Base-by-base conservation (phyloP, 2,113 vertebrate genomes). In the pig (Sus scrofa) region DNA sequence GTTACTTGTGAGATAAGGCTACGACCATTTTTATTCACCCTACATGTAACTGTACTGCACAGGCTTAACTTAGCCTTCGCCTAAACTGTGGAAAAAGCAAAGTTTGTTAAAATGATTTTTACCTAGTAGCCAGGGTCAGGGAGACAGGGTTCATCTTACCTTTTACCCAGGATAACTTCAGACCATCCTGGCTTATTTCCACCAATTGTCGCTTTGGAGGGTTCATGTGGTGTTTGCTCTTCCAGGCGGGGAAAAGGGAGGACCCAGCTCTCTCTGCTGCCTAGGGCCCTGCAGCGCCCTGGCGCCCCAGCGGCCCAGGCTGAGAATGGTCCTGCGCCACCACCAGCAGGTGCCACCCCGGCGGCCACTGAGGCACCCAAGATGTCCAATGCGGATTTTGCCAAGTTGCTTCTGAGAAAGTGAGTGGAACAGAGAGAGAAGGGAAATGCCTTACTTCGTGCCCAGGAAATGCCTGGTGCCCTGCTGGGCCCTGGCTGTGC, bases 311-410 rank as follows among this genome's bases (percentile, higher is more conserved):
- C 27, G 3, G 79, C 97, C 8, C 99, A 99, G 98, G 98, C 98
- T 0, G 99, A 99, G 99, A 99, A 99, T 0, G 99, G 99, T 20
- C 99, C 99, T 1, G 94, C 98, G 1, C 94, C 98, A 4, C 97
- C 96, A 37, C 98, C 82, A 7, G 96, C 96, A 0, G 95, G 13
- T 24, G 6, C 98, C 2, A 58, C 97, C 9, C 91, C 98, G 0
- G 3, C 81, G 0, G 39, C 98, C 27, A 81, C 83, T 0, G 98
- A 98, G 95, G 98, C 98, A 22, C 97, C 98, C 13, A 99, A 99
- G 95, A 98, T 99, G 99, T 99, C 99, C 79, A 99, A 99, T 18
- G 99, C 99, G 18, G 99, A 99, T 97, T 99, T 99, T 98, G 99
- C 99, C 96, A 99, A 98, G 98, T 98, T 99, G 99, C 99, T 99